These are phyloP conservation scores for Etheostoma nigrum DNA, from an alignment of 2,797 vertebrate species.

Conservation along the genomic window DNA sequence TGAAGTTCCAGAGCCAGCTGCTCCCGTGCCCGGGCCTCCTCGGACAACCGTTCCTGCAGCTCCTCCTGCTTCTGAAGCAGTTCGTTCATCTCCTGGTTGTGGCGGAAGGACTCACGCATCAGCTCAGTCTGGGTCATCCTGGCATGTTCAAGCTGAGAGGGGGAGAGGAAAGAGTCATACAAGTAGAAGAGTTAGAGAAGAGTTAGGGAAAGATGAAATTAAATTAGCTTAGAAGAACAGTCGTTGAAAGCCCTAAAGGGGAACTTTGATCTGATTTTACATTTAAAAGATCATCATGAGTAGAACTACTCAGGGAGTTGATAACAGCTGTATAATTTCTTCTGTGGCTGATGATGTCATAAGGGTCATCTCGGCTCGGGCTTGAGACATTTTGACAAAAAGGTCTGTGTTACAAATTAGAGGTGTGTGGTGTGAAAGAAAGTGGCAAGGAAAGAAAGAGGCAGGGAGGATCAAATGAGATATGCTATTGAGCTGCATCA, in stretches of 20 bases:
- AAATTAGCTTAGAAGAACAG: not conserved
- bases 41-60: conserved; percentile 89
- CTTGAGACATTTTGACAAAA: not conserved
- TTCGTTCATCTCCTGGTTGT: conserved; percentile 90
- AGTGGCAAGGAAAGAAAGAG: too few relatives aligned
- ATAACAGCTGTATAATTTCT: not conserved
- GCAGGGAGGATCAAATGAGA: not conserved
- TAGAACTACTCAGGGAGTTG: not conserved
- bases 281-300: too few relatives aligned
- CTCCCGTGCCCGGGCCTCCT: conserved; percentile 91
- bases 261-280: not conserved
- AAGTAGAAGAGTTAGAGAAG: not conserved
- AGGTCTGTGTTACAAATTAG: too few relatives aligned
- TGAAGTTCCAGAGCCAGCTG: conserved; percentile 94
- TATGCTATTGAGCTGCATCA: not conserved
- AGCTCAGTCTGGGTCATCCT: conserved; percentile 94
- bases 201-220: not conserved
- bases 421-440: too few relatives aligned
- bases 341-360: not conserved
- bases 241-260: not conserved
- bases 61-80: conserved; percentile 93
- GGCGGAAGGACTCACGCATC: conserved; percentile 93
- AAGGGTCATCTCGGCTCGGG: not conserved
- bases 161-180: conserved; percentile 16
- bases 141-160: conserved; percentile 93